Evolutionary conservation across 2,888 invertebrate species (phyloP).

Genomic region (Metacarcinus magister): DNA sequence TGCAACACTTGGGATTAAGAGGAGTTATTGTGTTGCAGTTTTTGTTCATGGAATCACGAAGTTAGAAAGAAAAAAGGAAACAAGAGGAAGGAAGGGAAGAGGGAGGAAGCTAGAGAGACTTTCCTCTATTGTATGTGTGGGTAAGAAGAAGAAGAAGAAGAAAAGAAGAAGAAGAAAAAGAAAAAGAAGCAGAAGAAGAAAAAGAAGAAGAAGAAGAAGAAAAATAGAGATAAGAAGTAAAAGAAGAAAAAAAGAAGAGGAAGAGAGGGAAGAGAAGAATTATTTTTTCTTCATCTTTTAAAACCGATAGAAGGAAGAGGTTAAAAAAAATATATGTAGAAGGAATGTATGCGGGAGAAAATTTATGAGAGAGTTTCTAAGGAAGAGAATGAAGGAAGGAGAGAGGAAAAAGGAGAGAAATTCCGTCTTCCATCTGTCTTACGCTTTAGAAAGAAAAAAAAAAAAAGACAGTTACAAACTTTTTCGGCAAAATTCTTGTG

Average conservation of each 20-base stretch:
- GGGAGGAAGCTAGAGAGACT: too few relatives aligned
- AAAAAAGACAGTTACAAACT: neutral
- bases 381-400: neutral
- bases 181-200: neutral
- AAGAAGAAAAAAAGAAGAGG: too few relatives aligned
- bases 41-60: neutral
- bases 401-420: neutral
- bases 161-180: neutral
- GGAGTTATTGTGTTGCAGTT: neutral
- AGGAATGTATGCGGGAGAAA: too few relatives aligned
- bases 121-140: too few relatives aligned
- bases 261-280: too few relatives aligned
- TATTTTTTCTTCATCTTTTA: too few relatives aligned
- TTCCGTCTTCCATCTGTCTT: neutral
- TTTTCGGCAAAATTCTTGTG: slow-evolving; percentile 12
- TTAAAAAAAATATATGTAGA: too few relatives aligned
- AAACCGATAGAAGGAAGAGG: too few relatives aligned
- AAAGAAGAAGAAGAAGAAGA: too few relatives aligned
- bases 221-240: too few relatives aligned
- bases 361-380: too few relatives aligned
- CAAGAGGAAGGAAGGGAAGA: too few relatives aligned
- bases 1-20: neutral
- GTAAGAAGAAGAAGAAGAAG: neutral
- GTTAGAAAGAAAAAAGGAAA: neutral
- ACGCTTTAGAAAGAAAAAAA: neutral